These are phyloP conservation scores for Brenthis ino DNA, from an alignment of 2,888 invertebrate genomes.

Conservation along the genomic window DNA sequence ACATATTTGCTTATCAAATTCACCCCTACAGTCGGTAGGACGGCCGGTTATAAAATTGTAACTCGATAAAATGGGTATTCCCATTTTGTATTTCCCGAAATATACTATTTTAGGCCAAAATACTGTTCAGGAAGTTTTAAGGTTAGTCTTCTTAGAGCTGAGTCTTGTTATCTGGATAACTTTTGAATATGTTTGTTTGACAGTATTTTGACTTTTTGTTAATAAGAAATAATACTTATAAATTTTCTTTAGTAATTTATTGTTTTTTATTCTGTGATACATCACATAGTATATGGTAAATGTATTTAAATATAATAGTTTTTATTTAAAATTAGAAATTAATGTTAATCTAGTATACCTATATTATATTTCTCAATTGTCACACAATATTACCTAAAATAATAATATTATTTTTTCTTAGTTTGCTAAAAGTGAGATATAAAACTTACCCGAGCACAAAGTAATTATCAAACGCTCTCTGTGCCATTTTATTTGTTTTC, in stretches of 20 bases:
- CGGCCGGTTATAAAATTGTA: conserved; percentile 38
- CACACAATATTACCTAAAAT: no score
- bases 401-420: no score
- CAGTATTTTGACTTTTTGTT: not conserved
- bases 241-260: conserved; percentile 1
- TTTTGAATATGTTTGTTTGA: not conserved
- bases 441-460: no score
- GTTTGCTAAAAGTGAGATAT: no score
- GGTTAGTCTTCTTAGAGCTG: not conserved
- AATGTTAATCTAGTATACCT: no score
- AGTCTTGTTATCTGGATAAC: no score
- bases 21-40: conserved; percentile 24
- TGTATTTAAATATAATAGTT: no score
- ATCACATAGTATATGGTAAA: no score
- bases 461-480: no score
- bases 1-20: conserved; percentile 34
- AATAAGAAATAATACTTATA: not conserved
- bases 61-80: conserved; percentile 41
- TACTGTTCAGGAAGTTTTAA: conserved; percentile 1
- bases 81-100: conserved; percentile 34
- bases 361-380: no score
- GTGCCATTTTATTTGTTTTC: not conserved
- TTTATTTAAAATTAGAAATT: no score
- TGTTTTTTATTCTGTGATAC: no score
- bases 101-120: conserved; percentile 12